Conservation (phyloP, 1,140 invertebrate species). For the Caenorhabditis elegans region DNA sequence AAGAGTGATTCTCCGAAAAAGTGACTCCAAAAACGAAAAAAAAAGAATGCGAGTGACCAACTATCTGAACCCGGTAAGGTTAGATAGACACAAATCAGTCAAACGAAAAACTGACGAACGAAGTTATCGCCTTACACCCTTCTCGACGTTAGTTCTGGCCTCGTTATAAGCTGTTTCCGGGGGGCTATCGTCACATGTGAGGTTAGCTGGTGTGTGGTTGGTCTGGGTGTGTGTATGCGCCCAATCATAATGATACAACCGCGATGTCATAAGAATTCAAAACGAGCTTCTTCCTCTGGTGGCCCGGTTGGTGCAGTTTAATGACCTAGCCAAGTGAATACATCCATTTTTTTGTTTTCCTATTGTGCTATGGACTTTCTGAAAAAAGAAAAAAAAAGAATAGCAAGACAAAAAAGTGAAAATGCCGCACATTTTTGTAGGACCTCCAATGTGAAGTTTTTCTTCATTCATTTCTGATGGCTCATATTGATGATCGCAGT, state of each 20-base stretch:
- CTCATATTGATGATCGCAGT: background rate
- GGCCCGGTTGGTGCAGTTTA: background rate
- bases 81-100: background rate
- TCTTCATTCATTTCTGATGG: slow-evolving; percentile 23
- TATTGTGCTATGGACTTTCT: background rate
- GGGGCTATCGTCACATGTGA: background rate
- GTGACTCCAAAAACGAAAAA: too few relatives aligned
- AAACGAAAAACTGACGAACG: background rate
- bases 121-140: slow-evolving; percentile 6
- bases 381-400: background rate
- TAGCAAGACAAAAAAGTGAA: background rate
- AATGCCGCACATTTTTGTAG: background rate
- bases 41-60: background rate
- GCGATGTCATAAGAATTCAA: slow-evolving; percentile 28
- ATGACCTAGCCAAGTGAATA: slow-evolving; percentile 8
- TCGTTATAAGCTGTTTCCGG: slow-evolving; percentile 25
- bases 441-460: slow-evolving; percentile 14
- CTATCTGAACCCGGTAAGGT: background rate
- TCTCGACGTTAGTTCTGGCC: background rate
- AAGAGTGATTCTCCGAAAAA: too few relatives aligned
- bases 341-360: background rate
- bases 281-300: background rate
- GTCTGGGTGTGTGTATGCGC: background rate
- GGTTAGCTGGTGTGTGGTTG: background rate
- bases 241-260: slow-evolving; percentile 28